Base-by-base conservation (phyloP, 2,888 invertebrate genomes). In the Lasioglossum calceatum region DNA sequence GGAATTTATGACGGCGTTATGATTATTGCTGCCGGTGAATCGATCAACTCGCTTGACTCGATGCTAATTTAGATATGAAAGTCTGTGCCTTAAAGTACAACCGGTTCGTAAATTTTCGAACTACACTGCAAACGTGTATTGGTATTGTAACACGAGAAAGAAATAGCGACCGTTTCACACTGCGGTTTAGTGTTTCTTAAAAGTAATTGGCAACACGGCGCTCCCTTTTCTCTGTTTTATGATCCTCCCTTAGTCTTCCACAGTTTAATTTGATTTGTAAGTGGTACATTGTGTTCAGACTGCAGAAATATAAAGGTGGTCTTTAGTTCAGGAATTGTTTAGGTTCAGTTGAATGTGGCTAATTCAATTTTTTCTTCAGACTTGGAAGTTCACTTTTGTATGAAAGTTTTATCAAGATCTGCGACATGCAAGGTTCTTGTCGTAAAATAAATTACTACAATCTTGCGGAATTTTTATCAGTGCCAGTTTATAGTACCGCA, bases 21-120 rank as follows among this genome's bases (percentile, higher is more conserved):
- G 36, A 67, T 67, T 36, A 67, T 67, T 54, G n/a, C 54, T 67
- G 67, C 36, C 67, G 36, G 67, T 27, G 67, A 67, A 32, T 32
- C 16, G 7, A 67, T 32, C 36, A 32, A 36, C 36, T 67, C 19
- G 36, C 32, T 7, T 36, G 19, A 32, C 32, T 36, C 36, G 61
- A 54, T 14, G 61, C 27, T 8, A n/a, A 14, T 27, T 27, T 23
- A 61, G 14, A 54, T n/a, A 61, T 5, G 61, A 27, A 27, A 12
- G 16, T 61, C 27, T 27, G 61, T 4, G 61, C 27, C 14, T 14
- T 1, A 61, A 61, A 4, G 27, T 27, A n/a, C 27, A 16, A 27
- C 12, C 12, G 27, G 61, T 14, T 27, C 61, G 27, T 61, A 61
- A 61, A 27, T 61, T 61, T 16, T 61, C 61, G 27, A 61, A 61